Conservation (phyloP, 2,888 invertebrate genomes). For the Pimpla rufipes region DNA sequence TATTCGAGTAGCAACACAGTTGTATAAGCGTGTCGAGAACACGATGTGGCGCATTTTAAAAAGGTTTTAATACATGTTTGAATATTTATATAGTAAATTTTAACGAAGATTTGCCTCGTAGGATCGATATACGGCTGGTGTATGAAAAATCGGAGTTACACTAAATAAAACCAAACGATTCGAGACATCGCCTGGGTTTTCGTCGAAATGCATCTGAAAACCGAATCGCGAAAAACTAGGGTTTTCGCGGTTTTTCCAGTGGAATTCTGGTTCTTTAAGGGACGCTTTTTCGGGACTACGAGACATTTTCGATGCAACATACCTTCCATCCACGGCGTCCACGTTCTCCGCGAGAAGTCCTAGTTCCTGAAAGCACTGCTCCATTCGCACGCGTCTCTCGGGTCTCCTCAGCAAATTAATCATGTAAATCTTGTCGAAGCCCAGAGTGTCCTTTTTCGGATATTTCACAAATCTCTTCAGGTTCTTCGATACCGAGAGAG, state of each 20-base stretch:
- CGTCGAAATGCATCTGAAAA: too few relatives aligned
- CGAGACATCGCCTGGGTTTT: too few relatives aligned
- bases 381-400: constrained; percentile 93
- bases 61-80: constrained; percentile 6
- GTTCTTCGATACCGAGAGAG: constrained; percentile 79
- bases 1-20: constrained; percentile 57
- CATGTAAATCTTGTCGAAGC: constrained; percentile 94
- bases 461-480: constrained; percentile 81
- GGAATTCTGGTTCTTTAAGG: too few relatives aligned
- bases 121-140: background rate
- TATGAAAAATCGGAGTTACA: background rate
- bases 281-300: constrained; percentile 40
- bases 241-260: too few relatives aligned
- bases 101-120: background rate
- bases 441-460: constrained; percentile 88
- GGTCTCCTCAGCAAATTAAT: constrained; percentile 95
- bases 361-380: constrained; percentile 91
- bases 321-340: constrained; percentile 97
- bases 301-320: constrained; percentile 82
- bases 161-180: background rate
- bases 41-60: background rate
- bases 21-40: constrained; percentile 54
- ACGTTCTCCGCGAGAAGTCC: constrained; percentile 92
- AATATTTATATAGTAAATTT: constrained; percentile 1
- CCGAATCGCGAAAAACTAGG: too few relatives aligned